Percentiles rank a stretch among this genome's conserved stretches.
Evolutionary conservation across 2,113 vertebrate genomes (phyloP).

Genomic region (Amblyornis subalaris): DNA sequence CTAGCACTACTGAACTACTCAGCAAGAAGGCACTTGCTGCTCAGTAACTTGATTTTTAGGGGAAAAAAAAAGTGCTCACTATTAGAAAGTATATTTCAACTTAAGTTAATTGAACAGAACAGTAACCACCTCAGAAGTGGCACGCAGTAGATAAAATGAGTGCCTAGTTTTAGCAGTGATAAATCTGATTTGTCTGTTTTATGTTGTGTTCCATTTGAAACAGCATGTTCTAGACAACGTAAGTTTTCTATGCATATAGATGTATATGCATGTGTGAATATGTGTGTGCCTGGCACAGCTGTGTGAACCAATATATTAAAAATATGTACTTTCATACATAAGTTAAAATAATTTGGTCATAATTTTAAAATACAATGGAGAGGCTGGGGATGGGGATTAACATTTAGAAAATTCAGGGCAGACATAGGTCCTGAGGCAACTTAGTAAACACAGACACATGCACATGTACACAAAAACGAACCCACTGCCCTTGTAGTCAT

Average conservation of each 20-base stretch:
- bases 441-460: not conserved
- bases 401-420: not conserved
- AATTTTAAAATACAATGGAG: not conserved
- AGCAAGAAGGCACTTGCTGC: not conserved
- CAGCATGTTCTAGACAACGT: not conserved
- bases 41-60: not conserved
- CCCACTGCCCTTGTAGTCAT: too few species aligned
- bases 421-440: not conserved
- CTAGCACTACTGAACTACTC: not conserved
- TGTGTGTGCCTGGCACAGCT: not conserved
- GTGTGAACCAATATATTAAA: not conserved
- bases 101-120: not conserved
- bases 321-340: not conserved
- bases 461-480: not conserved
- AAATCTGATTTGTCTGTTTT: not conserved
- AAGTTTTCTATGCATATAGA: not conserved
- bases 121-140: not conserved
- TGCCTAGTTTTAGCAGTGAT: not conserved
- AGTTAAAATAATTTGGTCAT: not conserved
- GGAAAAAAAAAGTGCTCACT: not conserved
- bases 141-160: not conserved
- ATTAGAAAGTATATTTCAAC: conserved; percentile 16
- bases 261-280: not conserved
- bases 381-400: not conserved
- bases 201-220: not conserved